A percentile compares a stretch with the other conserved stretches of the same genome.
phyloP scores from a whole-genome alignment of 2,888 invertebrate species.

The Drosophila kuntzei region DNA sequence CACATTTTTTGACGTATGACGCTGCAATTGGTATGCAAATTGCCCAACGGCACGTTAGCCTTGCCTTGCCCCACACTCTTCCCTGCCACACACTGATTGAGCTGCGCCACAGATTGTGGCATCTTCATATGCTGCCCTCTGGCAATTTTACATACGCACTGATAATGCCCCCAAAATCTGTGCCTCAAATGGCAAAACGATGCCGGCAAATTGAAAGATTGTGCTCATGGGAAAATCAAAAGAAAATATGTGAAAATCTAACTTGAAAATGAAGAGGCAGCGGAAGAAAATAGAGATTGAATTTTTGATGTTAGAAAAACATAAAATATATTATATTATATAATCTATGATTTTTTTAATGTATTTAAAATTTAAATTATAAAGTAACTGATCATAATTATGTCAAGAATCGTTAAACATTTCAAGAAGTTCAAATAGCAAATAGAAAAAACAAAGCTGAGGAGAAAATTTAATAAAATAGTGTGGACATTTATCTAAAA shows the following conservation, averaged over 20 bases:
- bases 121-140: slow-evolving; percentile 40
- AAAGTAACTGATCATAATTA: too few species aligned
- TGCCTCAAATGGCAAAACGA: slow-evolving; percentile 37
- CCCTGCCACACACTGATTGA: slow-evolving; percentile 31
- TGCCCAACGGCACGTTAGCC: slow-evolving; percentile 59
- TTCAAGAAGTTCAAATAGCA: too few species aligned
- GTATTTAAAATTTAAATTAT: too few species aligned
- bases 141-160: slow-evolving; percentile 32
- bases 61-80: neutral
- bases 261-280: too few species aligned
- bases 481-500: too few species aligned
- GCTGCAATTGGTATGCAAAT: slow-evolving; percentile 79
- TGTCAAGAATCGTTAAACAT: too few species aligned
- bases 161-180: slow-evolving; percentile 21
- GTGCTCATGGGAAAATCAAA: neutral
- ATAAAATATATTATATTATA: too few species aligned
- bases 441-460: too few species aligned
- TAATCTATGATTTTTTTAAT: too few species aligned
- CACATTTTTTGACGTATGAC: slow-evolving; percentile 79
- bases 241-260: neutral
- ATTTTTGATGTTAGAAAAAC: too few species aligned
- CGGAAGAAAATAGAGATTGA: too few species aligned
- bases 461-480: too few species aligned
- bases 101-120: slow-evolving; percentile 49
- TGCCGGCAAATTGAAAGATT: slow-evolving; percentile 23